Conservation (phyloP, 2,113 vertebrate species). For the Panthera leo region DNA sequence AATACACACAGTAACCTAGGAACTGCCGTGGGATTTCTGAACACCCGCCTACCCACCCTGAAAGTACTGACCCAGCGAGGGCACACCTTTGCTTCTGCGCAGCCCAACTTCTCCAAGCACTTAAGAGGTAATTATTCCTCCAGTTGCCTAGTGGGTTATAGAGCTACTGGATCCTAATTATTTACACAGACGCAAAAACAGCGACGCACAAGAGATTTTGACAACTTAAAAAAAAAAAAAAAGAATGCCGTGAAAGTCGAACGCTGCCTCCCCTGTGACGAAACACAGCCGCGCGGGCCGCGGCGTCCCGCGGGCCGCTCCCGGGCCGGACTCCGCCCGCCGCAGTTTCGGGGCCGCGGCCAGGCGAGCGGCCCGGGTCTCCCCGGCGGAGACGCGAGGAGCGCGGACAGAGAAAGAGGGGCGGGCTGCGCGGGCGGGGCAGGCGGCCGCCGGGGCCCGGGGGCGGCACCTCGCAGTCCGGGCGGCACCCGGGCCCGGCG, state of each 20-base stretch:
- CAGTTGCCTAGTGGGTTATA: not conserved
- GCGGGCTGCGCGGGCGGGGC: not conserved
- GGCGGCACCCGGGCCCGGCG: not conserved
- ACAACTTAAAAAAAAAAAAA: conserved; percentile 51
- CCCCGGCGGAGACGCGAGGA: not conserved
- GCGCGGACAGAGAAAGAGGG: not conserved
- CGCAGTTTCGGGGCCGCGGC: not conserved
- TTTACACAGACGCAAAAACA: not conserved
- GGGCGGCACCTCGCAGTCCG: not conserved
- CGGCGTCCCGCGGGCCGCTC: not conserved
- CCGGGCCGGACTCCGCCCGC: not conserved
- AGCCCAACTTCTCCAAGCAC: conserved; percentile 38
- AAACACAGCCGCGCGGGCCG: conserved; percentile 55
- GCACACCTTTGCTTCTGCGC: conserved; percentile 30
- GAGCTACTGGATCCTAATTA: not conserved
- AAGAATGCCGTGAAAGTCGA: conserved; percentile 28
- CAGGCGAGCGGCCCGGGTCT: not conserved
- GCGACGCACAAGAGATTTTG: not conserved
- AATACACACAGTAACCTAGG: not conserved
- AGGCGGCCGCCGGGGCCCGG: not conserved
- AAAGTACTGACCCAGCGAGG: conserved; percentile 1
- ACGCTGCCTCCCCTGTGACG: conserved; percentile 54
- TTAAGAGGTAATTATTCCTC: not conserved
- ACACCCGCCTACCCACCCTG: not conserved
- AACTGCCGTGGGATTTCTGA: not conserved